Conservation (phyloP, 2,888 invertebrate species). For the Agonum fuliginosum region DNA sequence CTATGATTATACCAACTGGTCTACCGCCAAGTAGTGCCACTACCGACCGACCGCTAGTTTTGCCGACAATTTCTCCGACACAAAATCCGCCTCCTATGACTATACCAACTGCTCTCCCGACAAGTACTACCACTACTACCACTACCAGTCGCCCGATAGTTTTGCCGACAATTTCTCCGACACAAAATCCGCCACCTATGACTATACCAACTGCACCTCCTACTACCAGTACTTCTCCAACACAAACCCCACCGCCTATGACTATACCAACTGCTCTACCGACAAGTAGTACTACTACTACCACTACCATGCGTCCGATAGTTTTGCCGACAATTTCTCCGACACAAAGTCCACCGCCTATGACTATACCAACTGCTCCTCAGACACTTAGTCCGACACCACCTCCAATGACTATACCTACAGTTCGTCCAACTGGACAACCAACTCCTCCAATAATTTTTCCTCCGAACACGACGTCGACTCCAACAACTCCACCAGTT, state of each 20-base stretch:
- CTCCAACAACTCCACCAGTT: not conserved
- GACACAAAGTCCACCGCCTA: not conserved
- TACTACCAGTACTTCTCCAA: not conserved
- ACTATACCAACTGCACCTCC: not conserved
- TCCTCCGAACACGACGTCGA: not conserved
- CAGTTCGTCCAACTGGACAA: no score
- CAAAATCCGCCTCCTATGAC: no score
- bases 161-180: not conserved
- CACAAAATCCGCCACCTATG: not conserved
- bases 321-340: not conserved
- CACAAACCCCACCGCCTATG: not conserved
- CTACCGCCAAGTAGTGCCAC: not conserved
- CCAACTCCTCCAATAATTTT: not conserved
- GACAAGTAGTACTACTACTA: not conserved
- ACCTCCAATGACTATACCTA: not conserved
- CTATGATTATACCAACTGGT: not conserved
- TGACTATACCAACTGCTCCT: conserved; percentile 27
- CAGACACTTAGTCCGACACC: not conserved
- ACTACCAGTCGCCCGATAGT: no score
- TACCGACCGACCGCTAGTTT: no score
- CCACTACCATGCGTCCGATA: not conserved
- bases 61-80: no score
- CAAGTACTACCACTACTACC: not conserved
- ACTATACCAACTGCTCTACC: not conserved
- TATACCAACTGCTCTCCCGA: not conserved